A percentile compares a stretch with the other conserved stretches of the same genome.
Conservation (phyloP, 2,888 invertebrate genomes). For the Catocala sponsa region DNA sequence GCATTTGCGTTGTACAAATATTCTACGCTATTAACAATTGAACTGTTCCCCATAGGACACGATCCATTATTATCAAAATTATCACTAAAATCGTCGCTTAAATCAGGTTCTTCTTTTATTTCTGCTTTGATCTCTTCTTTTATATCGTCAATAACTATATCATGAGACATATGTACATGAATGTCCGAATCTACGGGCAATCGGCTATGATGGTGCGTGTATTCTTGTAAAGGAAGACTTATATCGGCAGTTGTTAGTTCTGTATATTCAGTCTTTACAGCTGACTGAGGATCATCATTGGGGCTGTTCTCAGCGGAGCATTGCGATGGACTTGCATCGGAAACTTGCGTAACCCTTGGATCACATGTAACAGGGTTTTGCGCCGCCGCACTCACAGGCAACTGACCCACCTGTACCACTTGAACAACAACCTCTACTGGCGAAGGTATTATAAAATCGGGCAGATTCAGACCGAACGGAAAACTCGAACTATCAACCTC, state of each 20-base stretch:
- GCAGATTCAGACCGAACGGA: slow-evolving; percentile 59
- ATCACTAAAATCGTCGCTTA: slow-evolving; percentile 54
- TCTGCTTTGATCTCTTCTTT: slow-evolving; percentile 73
- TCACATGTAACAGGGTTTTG: slow-evolving; percentile 83
- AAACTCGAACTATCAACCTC: slow-evolving; percentile 34
- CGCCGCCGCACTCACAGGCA: slow-evolving; percentile 80
- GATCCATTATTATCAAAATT: slow-evolving; percentile 52
- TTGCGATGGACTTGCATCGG: slow-evolving; percentile 80
- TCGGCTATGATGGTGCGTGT: slow-evolving; percentile 68
- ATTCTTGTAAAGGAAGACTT: slow-evolving; percentile 73
- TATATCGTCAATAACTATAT: slow-evolving; percentile 51
- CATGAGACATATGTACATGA: slow-evolving; percentile 6
- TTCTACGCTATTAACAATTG: slow-evolving; percentile 43
- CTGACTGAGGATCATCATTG: slow-evolving; percentile 70
- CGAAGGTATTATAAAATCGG: slow-evolving; percentile 88
- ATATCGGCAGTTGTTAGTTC: slow-evolving; percentile 82
- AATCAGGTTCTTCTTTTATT: slow-evolving; percentile 63
- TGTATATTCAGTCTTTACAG: slow-evolving; percentile 80
- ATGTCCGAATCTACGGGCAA: slow-evolving; percentile 52
- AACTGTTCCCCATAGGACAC: slow-evolving; percentile 39
- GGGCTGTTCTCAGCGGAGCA: slow-evolving; percentile 77
- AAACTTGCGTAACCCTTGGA: slow-evolving; percentile 82
- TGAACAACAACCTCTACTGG: slow-evolving; percentile 80
- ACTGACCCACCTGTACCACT: slow-evolving; percentile 88
- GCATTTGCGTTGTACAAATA: slow-evolving; percentile 40